Evolutionary conservation across 2,113 vertebrate species (phyloP), one percentile per base, ranked within the genome.

Genomic region (Platichthys flesus): DNA sequence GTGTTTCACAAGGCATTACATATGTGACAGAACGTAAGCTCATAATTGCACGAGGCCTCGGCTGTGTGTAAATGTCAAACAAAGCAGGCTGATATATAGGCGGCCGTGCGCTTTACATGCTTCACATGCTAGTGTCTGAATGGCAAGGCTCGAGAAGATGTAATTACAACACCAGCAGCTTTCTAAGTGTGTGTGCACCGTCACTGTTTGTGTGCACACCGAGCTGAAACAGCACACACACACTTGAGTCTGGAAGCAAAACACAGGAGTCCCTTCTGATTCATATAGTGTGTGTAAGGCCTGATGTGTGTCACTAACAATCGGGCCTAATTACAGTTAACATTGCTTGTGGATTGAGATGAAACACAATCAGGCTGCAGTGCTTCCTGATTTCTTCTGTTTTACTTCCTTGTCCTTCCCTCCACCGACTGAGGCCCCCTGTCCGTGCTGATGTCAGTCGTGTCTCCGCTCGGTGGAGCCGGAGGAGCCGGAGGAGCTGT

Each of bases 51-150:
- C 78, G 68, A 83, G 82, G 78, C 82, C 87, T 78, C 69, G 84
- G 81, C 80, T 78, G 81, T 85, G 81, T 92, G 65, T 93, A 93
- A 94, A 95, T 91, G 93, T 94, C 93, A 93, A 91, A 90, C 89
- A 71, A 79, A 87, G 87, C 65, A 74, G 85, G 85, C 72, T 94
- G 91, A 93, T 91, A 91, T 93, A 94, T 76, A 70, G 85, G 87
- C 71, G n/a, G 74, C 85, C 67, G 78, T 89, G 75, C 81, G 79
- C 75, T 91, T 90, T 91, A 87, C 90, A 91, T 90, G 87, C 82
- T 74, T 89, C 81, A 89, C 86, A 89, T 92, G 76, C 87, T 90
- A 86, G 77, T 88, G 81, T 84, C 71, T 83, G 87, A 92, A 84
- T 89, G 87, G 90, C 92, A 90, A 72, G 85, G 81, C 82, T 85